Evolutionary conservation across 2,888 invertebrate genomes (phyloP).

Genomic region (Geophilus truncorum): DNA sequence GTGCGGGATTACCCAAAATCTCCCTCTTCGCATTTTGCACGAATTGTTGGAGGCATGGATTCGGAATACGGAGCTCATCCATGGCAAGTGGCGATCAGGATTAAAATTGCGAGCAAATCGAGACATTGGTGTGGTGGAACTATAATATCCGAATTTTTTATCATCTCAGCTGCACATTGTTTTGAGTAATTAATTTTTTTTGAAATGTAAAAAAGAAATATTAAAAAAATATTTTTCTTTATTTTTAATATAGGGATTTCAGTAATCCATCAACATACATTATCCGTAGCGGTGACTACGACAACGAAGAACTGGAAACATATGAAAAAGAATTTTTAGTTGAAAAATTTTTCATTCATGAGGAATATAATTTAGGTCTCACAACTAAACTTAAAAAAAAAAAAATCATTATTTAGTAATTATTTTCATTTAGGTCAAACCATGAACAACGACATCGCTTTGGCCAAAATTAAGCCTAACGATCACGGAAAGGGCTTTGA

Average conservation of each 20-base stretch:
- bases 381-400: no score
- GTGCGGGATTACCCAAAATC: background rate
- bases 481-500: slow-evolving; percentile 54
- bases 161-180: slow-evolving; percentile 70
- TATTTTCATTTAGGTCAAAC: background rate
- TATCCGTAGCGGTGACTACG: slow-evolving; percentile 35
- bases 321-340: slow-evolving; percentile 34
- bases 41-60: slow-evolving; percentile 60
- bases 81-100: slow-evolving; percentile 67
- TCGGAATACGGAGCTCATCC: slow-evolving; percentile 65
- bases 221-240: no score
- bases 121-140: slow-evolving; percentile 72
- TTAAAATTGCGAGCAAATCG: slow-evolving; percentile 49
- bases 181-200: slow-evolving; percentile 49
- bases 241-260: no score
- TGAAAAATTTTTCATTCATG: background rate
- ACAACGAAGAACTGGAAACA: slow-evolving; percentile 18
- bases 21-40: slow-evolving; percentile 46
- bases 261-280: background rate
- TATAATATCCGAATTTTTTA: slow-evolving; percentile 59
- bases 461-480: slow-evolving; percentile 58
- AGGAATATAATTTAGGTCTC: background rate
- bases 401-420: no score
- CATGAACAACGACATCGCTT: slow-evolving; percentile 63
- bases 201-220: no score